Base-by-base conservation (phyloP, 2,797 vertebrate genomes). In the Oophaga sylvatica region DNA sequence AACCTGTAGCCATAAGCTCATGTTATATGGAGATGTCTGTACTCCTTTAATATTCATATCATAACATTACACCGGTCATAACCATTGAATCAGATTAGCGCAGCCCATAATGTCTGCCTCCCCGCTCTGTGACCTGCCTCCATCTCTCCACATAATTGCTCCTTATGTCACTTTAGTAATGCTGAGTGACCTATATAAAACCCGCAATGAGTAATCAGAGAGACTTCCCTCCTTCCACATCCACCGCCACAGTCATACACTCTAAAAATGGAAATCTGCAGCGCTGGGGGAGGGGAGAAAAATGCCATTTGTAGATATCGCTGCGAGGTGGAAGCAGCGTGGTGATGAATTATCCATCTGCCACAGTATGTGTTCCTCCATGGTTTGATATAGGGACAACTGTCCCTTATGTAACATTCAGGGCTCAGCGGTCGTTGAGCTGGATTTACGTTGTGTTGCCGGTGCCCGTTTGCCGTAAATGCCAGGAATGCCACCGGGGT, bases 201-300 rank as follows among this genome's bases (percentile, higher is more conserved):
- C 57, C 35, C 41, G 59, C 87, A 53, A 29, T 63, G 71, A 82
- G 79, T 59, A 62, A 86, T 83, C 63, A 41, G 29, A 45, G 71
- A 60, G 22, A 20, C n/a, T 45, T 63, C 83, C 88, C 60, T 13
- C 73, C 56, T 19, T 63, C 68, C 53, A 15, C 73, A 45, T 75
- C 73, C 73, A 76, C 45, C 35, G 41, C 57, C 29, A 8, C 20
- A 35, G 29, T 84, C 81, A 77, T 82, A 87, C 81, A 48, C 85
- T 80, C 85, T 87, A 87, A 87, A 89, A 89, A 84, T 87, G 85
- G 85, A 87, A 87, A 84, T 89, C 59, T 76, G 63, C 85, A 56
- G 84, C 62, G 77, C 68, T 20, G 76, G 56, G 63, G 17, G 80
- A 31, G 82, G n/a, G 81, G 65, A 63, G 12, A 29, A 84, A 60